Base-by-base conservation (phyloP, 2,888 invertebrate species). In the Andricus curvator region DNA sequence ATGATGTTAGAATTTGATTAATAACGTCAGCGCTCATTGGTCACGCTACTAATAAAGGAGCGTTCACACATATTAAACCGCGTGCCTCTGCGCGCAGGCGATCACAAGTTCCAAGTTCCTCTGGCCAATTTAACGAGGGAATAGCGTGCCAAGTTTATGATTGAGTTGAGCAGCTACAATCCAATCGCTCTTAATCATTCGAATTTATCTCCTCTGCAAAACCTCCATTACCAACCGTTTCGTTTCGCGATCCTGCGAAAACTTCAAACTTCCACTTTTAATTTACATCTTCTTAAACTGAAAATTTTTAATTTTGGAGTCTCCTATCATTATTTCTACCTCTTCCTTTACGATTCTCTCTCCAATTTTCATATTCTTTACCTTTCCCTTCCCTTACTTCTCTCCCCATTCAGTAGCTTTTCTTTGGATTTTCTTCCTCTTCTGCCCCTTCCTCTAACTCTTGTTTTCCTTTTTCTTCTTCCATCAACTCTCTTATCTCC, bases 11-110 rank as follows among this genome's bases (percentile, higher is more conserved):
- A 90, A 88, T 84, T 92, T 92, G 92, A 92, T 92, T 92, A 92
- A 92, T 92, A 91, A 89, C 90, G 88, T 90, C 88, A 87, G 90
- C 88, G 89, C 88, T 89, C 89, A 92, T 92, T 92, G 92, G 92
- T 92, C 92, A 92, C 92, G 92, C 91, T 89, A 91, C 91, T 92
- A 92, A 92, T 91, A 92, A 92, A 92, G 91, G 91, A 91, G 91
- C 92, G 90, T 91, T 91, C 91, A 90, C 90, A 91, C 90, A 88
- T 90, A 90, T 91, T 90, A 91, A 90, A 90, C 84, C 86, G 86
- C 84, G 88, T 85, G 87, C 87, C 88, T 87, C 88, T 86, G 88
- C 86, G 85, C 85, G 86, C 86, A 82, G 81, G 80, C 82, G 80
- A 74, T 79, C 79, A 15, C 70, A 77, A 44, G 81, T 79, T 83